phyloP scores from a whole-genome alignment of 2,797 vertebrate species.

The Muscicapa striata region DNA sequence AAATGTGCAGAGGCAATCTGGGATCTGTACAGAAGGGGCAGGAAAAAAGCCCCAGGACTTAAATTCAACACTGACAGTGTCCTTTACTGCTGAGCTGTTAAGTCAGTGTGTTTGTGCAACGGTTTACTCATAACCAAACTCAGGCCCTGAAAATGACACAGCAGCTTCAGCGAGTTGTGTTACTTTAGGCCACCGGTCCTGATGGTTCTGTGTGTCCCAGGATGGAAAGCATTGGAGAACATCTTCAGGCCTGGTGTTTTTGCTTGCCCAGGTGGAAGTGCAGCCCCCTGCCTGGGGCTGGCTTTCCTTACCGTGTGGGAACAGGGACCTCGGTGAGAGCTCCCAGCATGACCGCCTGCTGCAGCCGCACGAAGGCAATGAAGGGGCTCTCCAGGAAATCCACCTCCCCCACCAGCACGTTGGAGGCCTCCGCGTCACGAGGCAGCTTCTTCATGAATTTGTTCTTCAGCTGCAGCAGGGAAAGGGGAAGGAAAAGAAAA shows the following conservation, averaged over 20 bases:
- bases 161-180: background rate
- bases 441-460: conserved; percentile 99
- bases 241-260: too few species aligned
- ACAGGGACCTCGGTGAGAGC: conserved; percentile 97
- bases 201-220: rapidly evolving
- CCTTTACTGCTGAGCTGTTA: background rate
- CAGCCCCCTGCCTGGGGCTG: background rate
- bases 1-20: background rate
- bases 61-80: background rate
- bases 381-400: conserved; percentile 94
- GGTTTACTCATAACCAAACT: background rate
- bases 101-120: background rate
- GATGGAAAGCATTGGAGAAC: rapidly evolving
- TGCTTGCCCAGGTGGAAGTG: background rate
- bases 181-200: background rate
- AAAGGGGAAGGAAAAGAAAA: background rate
- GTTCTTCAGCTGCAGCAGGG: conserved; percentile 87
- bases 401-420: conserved; percentile 96
- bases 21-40: background rate
- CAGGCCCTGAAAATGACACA: background rate
- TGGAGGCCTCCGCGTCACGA: conserved; percentile 96
- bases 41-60: background rate
- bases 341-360: conserved; percentile 96
- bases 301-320: conserved; percentile 87
- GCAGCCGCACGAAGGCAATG: conserved; percentile 94